phyloP scores from a whole-genome alignment of 1,140 invertebrate genomes.

The Orius insidiosus region DNA sequence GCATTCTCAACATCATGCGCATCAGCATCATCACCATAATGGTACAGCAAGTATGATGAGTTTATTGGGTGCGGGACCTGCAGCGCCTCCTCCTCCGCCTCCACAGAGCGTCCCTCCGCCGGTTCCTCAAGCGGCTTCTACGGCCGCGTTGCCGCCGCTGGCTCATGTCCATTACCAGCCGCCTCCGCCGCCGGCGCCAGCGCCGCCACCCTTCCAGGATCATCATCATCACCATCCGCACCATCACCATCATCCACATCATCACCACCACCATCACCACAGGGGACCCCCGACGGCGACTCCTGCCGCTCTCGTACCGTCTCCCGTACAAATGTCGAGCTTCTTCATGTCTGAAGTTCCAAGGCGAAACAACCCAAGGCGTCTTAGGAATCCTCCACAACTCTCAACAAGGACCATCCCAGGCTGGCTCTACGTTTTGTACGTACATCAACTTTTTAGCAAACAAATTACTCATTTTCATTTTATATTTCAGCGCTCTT shows the following conservation, averaged over 20 bases:
- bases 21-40: slow-evolving; percentile 11
- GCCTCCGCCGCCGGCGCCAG: background rate
- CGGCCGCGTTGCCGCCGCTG: background rate
- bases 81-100: slow-evolving; percentile 28
- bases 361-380: slow-evolving; percentile 11
- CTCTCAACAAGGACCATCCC: slow-evolving; percentile 20
- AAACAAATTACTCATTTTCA: slow-evolving; percentile 4
- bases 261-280: slow-evolving; percentile 35
- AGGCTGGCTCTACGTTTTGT: slow-evolving; percentile 53
- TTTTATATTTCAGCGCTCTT: slow-evolving; percentile 14
- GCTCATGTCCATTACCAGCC: slow-evolving; percentile 8
- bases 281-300: slow-evolving; percentile 14
- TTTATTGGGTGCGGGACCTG: slow-evolving; percentile 4
- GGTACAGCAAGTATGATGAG: background rate
- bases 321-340: slow-evolving; percentile 10
- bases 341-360: slow-evolving; percentile 1
- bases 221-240: slow-evolving; percentile 26
- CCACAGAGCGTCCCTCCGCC: slow-evolving; percentile 25
- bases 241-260: slow-evolving; percentile 27
- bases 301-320: slow-evolving; percentile 16
- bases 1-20: background rate
- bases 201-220: slow-evolving; percentile 6
- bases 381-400: slow-evolving; percentile 13
- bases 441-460: slow-evolving; percentile 29
- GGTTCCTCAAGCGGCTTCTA: slow-evolving; percentile 23